A percentile compares a stretch with the other conserved stretches of the same genome.
Conservation (phyloP, 2,113 vertebrate genomes). For the Periophthalmodon schlosseri region DNA sequence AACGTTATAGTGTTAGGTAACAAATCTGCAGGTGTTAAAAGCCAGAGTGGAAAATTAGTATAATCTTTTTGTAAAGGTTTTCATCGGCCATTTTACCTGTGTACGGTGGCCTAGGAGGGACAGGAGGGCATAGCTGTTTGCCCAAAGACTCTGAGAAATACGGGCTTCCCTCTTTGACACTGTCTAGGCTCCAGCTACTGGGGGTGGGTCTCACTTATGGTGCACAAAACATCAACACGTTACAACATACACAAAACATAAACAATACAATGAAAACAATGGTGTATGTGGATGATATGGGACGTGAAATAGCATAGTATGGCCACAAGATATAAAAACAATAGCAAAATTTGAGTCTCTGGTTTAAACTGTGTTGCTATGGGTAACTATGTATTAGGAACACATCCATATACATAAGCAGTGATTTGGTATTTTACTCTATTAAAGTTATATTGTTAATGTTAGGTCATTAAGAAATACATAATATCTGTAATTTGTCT, state of each 20-base stretch:
- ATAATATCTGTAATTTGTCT: too few relatives aligned
- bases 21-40: constrained; percentile 51
- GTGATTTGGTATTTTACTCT: too few relatives aligned
- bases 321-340: background rate
- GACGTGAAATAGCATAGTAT: background rate
- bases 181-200: constrained; percentile 98
- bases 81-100: constrained; percentile 80
- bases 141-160: constrained; percentile 85
- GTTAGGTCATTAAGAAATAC: too few relatives aligned
- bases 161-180: constrained; percentile 87
- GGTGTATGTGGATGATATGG: constrained; percentile 7
- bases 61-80: constrained; percentile 13
- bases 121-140: constrained; percentile 88
- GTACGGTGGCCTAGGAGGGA: constrained; percentile 92
- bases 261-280: constrained; percentile 7
- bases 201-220: constrained; percentile 87
- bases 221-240: constrained; percentile 55
- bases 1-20: constrained; percentile 15
- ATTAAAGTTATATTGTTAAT: too few relatives aligned
- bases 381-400: background rate
- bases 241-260: constrained; percentile 31
- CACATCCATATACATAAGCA: too few relatives aligned
- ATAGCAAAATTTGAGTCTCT: background rate
- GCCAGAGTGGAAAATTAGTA: constrained; percentile 63
- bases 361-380: background rate